Evolutionary conservation across 2,113 vertebrate species (phyloP), one percentile per base, ranked within the genome.

Genomic region (Ploceus nigricollis): DNA sequence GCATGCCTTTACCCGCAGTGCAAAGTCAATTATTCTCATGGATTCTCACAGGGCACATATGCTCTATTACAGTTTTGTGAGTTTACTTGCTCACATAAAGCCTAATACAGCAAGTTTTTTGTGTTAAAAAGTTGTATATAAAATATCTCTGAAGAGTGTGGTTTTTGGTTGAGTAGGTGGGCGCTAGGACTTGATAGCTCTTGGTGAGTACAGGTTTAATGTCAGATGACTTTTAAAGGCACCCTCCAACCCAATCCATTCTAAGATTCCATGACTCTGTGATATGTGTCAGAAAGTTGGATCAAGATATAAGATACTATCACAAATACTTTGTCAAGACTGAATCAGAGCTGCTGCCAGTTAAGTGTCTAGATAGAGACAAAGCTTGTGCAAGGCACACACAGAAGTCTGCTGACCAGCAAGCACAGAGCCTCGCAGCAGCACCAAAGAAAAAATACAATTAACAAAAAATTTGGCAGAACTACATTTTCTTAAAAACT

Each of bases 11-110:
- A 95, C 73, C 61, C 82, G 70, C 75, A 65, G 57, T 85, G 66
- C 40, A 65, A 82, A 95, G 63, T 76, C 79, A 92, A 90, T 88
- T 93, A 91, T 93, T 92, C 93, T 82, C 75, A 72, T 69, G 50
- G 70, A 93, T 96, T 60, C 68, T 93, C 79, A 61, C 18, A 77
- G 70, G 82, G 42, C 15, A 61, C 20, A 31, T 87, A 56, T 27
- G n/a, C 7, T 72, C 4, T 53, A 22, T 60, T 61, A 61, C 23
- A 53, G 58, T 81, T 92, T 80, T 60, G 25, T 60, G 65, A 81
- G 17, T 78, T 87, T 87, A 47, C 69, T 71, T 93, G 61, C 16
- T 64, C 31, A 37, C 27, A 65, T 82, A 82, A 88, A 88, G 45
- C 40, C 68, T 70, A 71, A 71, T 84, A 63, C 18, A 30, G 25